These are phyloP conservation scores for Drosophila orena DNA, from an alignment of 1,140 invertebrate genomes.

Conservation along the genomic window DNA sequence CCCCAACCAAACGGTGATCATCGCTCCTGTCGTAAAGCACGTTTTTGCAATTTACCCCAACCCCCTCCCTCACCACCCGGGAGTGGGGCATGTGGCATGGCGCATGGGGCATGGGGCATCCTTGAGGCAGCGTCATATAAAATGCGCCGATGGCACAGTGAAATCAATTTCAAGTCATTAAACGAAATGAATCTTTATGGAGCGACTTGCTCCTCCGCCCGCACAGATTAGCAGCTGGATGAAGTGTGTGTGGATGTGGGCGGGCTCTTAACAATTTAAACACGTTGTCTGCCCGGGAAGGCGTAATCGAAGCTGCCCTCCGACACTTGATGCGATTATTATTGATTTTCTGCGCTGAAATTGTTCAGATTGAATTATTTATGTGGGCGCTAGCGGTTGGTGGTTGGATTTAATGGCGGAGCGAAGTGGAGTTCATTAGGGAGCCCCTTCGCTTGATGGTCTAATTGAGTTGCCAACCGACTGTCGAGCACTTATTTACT, in stretches of 20 bases:
- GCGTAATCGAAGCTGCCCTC: slow-evolving; percentile 44
- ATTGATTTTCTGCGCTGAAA: slow-evolving; percentile 71
- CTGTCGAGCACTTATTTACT: slow-evolving; percentile 57
- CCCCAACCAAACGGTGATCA: slow-evolving; percentile 38
- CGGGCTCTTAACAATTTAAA: slow-evolving; percentile 57
- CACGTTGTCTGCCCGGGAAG: slow-evolving; percentile 34
- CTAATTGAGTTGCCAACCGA: slow-evolving; percentile 59
- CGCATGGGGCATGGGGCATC: background rate
- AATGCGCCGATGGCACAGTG: slow-evolving; percentile 68
- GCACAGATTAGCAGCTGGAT: slow-evolving; percentile 55
- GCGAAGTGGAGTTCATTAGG: slow-evolving; percentile 45
- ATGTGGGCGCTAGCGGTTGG: slow-evolving; percentile 22
- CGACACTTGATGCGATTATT: slow-evolving; percentile 69
- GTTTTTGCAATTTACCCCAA: slow-evolving; percentile 74
- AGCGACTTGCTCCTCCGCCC: slow-evolving; percentile 28
- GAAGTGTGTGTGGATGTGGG: slow-evolving; percentile 12
- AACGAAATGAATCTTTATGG: slow-evolving; percentile 84
- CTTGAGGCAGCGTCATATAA: slow-evolving; percentile 60
- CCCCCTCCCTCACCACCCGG: too few species aligned
- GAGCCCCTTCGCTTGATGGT: slow-evolving; percentile 22
- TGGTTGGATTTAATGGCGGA: slow-evolving; percentile 19
- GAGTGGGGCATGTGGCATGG: background rate
- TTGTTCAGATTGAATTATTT: slow-evolving; percentile 70
- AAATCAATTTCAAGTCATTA: slow-evolving; percentile 85
- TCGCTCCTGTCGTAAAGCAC: slow-evolving; percentile 73